Evolutionary conservation across 2,113 vertebrate genomes (phyloP).

Genomic region (Trachemys scripta): DNA sequence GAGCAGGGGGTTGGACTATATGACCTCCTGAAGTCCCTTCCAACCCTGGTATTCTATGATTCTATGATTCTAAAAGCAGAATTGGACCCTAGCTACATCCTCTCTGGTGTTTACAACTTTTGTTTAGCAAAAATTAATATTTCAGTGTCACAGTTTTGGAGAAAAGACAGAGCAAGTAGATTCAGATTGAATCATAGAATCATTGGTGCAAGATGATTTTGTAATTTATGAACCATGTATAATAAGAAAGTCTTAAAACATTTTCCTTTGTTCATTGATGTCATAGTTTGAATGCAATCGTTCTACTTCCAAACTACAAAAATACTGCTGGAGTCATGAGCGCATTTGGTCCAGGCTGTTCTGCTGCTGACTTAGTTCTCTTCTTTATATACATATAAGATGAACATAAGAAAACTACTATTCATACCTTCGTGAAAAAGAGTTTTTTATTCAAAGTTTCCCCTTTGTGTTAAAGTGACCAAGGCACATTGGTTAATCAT

Average conservation of each 20-base stretch:
- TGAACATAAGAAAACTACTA: constrained; percentile 24
- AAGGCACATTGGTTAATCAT: constrained; percentile 40
- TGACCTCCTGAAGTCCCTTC: too few relatives aligned
- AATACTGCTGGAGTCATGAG: neutral
- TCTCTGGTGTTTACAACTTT: neutral
- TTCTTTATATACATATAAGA: neutral
- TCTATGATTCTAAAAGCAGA: neutral
- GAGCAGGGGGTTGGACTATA: too few relatives aligned
- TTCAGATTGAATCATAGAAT: neutral
- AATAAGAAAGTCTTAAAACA: constrained; percentile 25
- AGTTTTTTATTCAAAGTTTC: constrained; percentile 32
- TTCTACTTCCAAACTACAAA: neutral
- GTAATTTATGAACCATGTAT: neutral
- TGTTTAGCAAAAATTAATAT: neutral
- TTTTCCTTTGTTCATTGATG: neutral
- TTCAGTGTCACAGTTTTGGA: neutral
- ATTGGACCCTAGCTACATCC: neutral
- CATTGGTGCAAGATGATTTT: neutral
- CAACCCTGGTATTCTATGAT: too few relatives aligned
- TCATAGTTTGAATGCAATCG: neutral
- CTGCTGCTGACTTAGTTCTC: neutral
- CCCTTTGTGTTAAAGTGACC: constrained; percentile 48
- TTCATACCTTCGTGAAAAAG: constrained; percentile 4
- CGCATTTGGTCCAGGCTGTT: neutral
- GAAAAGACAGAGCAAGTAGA: neutral